Conservation (phyloP, 64 coral and sea anemone species). For the Montipora sp. region DNA sequence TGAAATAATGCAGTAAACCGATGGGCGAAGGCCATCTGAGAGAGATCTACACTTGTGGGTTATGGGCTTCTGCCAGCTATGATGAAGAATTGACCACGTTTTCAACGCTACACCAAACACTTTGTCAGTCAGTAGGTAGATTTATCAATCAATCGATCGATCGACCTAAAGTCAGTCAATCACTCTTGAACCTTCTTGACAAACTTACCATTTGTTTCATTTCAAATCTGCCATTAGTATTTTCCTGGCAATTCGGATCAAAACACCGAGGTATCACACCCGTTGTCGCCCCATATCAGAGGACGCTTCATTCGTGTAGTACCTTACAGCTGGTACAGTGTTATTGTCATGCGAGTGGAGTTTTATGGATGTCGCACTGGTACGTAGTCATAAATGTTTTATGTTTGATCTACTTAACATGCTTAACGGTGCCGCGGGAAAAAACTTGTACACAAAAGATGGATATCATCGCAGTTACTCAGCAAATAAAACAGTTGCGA, state of each 20-base stretch:
- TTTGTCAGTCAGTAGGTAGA: background rate
- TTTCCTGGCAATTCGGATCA: conserved; percentile 86
- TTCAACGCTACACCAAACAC: background rate
- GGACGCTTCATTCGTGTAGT: conserved; percentile 49
- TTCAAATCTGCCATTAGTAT: background rate
- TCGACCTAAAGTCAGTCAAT: background rate
- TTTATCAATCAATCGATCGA: background rate
- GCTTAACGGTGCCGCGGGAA: background rate
- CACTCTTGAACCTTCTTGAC: background rate
- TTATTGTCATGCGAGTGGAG: conserved; percentile 87
- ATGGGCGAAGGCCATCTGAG: no score
- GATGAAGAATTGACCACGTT: no score
- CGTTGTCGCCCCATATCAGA: conserved; percentile 63
- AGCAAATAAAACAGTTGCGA: no score
- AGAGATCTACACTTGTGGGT: no score
- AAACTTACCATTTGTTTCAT: no score
- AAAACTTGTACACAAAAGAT: no score
- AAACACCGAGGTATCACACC: conserved; percentile 62
- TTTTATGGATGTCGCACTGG: conserved; percentile 85
- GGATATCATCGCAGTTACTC: no score
- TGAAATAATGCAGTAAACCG: no score
- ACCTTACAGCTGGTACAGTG: conserved; percentile 72
- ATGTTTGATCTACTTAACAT: background rate
- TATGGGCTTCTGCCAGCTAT: no score
- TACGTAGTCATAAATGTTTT: background rate